Percentiles rank a stretch among this genome's conserved stretches.
These are phyloP conservation scores for Eulemur rubriventer DNA, from an alignment of 2,797 vertebrate genomes.

Conservation along the genomic window DNA sequence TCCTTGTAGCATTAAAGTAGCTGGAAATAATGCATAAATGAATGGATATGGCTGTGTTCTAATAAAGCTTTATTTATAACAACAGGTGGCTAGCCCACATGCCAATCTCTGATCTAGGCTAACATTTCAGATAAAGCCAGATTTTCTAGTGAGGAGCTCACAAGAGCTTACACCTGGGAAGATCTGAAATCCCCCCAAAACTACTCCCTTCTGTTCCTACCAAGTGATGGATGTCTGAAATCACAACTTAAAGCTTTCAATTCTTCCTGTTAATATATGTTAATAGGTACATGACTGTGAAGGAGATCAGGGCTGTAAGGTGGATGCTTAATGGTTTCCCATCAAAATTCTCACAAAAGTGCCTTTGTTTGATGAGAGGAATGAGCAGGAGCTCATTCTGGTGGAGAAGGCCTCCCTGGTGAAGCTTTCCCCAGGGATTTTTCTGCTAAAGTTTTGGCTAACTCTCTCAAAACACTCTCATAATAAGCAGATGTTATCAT, in stretches of 20 bases:
- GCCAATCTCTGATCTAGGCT: neutral
- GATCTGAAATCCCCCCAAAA: neutral
- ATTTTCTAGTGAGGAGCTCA: neutral
- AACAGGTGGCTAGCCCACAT: neutral
- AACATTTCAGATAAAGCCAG: neutral
- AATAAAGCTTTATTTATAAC: slow-evolving; percentile 53
- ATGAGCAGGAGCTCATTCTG: neutral
- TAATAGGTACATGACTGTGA: neutral
- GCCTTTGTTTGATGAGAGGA: neutral
- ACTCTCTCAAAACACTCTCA: neutral
- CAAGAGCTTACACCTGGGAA: neutral
- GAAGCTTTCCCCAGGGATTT: neutral
- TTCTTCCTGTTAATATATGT: neutral
- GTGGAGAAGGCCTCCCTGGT: neutral
- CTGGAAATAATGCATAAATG: neutral
- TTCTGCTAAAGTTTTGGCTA: neutral
- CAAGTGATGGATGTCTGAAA: neutral
- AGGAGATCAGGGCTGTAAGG: neutral
- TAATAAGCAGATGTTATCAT: neutral
- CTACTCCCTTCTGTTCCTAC: neutral
- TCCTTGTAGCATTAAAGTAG: neutral
- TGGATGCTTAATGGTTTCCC: neutral
- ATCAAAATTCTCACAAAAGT: neutral
- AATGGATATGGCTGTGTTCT: neutral
- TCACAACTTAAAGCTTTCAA: neutral